phyloP scores from a whole-genome alignment of 2,888 invertebrate genomes.

The Parthenolecanium corni region DNA sequence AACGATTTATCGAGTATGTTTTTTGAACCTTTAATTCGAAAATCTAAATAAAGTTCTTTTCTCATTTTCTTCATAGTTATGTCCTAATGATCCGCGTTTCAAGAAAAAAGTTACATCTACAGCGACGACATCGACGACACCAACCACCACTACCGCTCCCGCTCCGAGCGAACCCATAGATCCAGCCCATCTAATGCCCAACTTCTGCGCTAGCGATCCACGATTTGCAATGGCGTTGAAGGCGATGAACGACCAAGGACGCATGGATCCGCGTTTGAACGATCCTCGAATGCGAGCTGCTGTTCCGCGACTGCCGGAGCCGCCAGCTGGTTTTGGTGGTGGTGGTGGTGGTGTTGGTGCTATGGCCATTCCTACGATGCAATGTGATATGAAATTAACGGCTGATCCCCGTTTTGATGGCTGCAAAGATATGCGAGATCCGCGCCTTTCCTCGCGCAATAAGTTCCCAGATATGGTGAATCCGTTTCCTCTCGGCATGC shows the following conservation, averaged over 20 bases:
- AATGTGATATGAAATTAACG: background rate
- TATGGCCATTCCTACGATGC: background rate
- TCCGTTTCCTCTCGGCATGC: conserved; percentile 7
- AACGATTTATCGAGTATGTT: too few species aligned
- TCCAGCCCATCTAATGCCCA: background rate
- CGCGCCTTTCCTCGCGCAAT: background rate
- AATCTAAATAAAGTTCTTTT: too few species aligned
- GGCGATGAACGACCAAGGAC: background rate
- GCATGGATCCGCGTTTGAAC: conserved; percentile 5
- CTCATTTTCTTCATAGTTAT: conserved; percentile 1
- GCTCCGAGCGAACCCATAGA: background rate
- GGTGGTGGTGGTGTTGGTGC: background rate
- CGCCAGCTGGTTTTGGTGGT: background rate
- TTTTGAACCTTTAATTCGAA: too few species aligned
- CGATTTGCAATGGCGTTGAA: conserved; percentile 1
- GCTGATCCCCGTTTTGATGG: background rate
- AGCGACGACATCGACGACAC: too few species aligned
- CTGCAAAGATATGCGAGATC: conserved; percentile 13
- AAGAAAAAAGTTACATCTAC: background rate
- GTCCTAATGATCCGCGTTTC: conserved; percentile 14
- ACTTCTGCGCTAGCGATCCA: conserved; percentile 1
- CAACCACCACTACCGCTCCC: too few species aligned
- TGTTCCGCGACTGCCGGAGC: conserved; percentile 6
- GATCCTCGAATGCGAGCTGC: conserved; percentile 9
- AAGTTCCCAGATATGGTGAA: conserved; percentile 5